phyloP scores from a whole-genome alignment of 1,140 invertebrate genomes.

The Anthonomus grandis region DNA sequence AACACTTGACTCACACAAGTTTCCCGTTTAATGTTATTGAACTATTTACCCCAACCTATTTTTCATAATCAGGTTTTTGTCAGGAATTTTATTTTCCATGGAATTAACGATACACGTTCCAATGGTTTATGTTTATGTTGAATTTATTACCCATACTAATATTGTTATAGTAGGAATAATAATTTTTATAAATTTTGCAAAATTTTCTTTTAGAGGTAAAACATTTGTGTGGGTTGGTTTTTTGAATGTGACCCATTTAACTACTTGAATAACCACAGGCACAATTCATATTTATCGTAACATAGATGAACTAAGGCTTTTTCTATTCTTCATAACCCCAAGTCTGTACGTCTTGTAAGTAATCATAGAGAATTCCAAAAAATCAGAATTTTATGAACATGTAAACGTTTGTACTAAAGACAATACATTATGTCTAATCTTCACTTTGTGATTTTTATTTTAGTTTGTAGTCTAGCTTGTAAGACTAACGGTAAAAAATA shows the following conservation, averaged over 20 bases:
- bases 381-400: conserved; percentile 23
- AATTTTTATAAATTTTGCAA: conserved; percentile 23
- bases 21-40: no score
- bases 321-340: conserved; percentile 22
- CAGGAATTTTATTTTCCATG: conserved; percentile 15
- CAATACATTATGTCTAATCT: conserved; percentile 24
- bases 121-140: conserved; percentile 17
- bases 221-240: conserved; percentile 20
- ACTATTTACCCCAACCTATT: neutral
- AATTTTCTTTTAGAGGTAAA: conserved; percentile 10
- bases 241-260: conserved; percentile 20
- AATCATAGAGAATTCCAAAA: conserved; percentile 21
- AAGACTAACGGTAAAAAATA: no score
- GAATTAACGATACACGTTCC: conserved; percentile 3
- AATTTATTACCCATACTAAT: conserved; percentile 17
- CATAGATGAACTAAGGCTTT: conserved; percentile 24
- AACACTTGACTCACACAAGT: no score
- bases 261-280: conserved; percentile 17
- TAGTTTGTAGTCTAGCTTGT: no score
- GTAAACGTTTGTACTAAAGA: conserved; percentile 24
- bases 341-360: conserved; percentile 21
- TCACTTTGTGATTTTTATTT: conserved; percentile 1
- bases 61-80: conserved; percentile 1
- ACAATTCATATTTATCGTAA: conserved; percentile 23
- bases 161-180: conserved; percentile 17